Base-by-base conservation (phyloP, 2,888 invertebrate species). In the Athrips mouffetella region DNA sequence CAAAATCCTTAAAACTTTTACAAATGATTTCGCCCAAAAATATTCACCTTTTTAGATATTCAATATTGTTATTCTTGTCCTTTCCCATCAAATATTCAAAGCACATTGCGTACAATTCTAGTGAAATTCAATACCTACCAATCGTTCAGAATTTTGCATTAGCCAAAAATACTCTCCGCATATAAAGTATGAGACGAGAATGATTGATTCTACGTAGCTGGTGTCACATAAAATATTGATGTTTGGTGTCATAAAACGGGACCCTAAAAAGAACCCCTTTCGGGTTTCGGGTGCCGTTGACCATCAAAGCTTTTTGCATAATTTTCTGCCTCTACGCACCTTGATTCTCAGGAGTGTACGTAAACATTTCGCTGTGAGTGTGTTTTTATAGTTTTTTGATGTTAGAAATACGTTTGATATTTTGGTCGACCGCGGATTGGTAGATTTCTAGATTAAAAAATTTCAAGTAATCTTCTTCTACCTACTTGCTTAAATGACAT, bases 291-390 rank as follows among this genome's bases (percentile, higher is more conserved):
- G 54, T 62, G 67, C 63, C 50, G 56, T 64, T 76, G 81, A 79
- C 83, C 82, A 80, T 64, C 67, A 60, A 72, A 64, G 72, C 75
- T 80, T 70, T 79, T 76, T 80, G 76, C 80, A 84, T 86, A 82
- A 76, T 83, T 81, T 82, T 74, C 68, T 65, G 68, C 66, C 57
- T 67, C 63, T 63, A 58, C 62, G 61, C 73, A 74, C 68, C 72
- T 81, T 84, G 85, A 85, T 82, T 85, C 86, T 68, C 69, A 47
- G 44, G 72, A 72, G 67, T 64, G 61, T 49, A 33, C 40, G 44
- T 37, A 41, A 35, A 51, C 30, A 33, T 46, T 52, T 39, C 23
- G 18, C 35, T 31, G 11, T 33, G 41, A 35, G 29, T 50, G 42
- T n/a, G 25, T 39, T 45, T 51, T 47, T 49, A 49, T 31, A 47